Evolutionary conservation across 1,140 invertebrate genomes (phyloP), one percentile per base, ranked within the genome.

Genomic region (Cyclargus thomasi): DNA sequence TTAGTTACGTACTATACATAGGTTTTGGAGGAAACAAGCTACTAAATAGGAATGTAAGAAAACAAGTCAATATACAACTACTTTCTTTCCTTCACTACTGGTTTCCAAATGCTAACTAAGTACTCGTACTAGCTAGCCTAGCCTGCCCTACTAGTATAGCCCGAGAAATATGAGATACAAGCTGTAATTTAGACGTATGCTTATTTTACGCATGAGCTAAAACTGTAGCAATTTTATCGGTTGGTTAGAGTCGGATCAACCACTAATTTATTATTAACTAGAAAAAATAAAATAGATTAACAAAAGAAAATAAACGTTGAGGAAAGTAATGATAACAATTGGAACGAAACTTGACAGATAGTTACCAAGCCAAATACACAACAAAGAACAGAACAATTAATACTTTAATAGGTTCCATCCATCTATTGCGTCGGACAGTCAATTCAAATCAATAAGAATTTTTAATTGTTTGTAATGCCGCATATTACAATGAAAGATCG

Each of bases 291-390:
- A n/a, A n/a, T n/a, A n/a, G 14, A 47, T 47, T 14, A 47, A 47
- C 10, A 11, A 47, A 47, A 47, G 14, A 16, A 47, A 35, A 47
- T 0, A 47, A 16, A 47, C 39, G 11, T 29, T 29, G 29, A 29
- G 29, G 29, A 4, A 29, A 29, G 8, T 5, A 29, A 29, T 29
- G 4, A 29, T 29, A 29, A 29, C 29, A 29, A 29, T 29, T 29
- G 29, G 29, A 29, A 29, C 2, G 29, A 29, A 29, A 29, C 29
- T 29, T 6, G 4, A 55, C 2, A 55, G 18, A 55, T n/a, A 8
- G 14, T 55, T 63, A 62, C 55, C 21, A 67, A 65, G 70, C 70
- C 68, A 63, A 72, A 74, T 74, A 74, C 65, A 67, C 68, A 69
- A 65, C 64, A 63, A 71, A 63, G 67, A 70, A 70, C 66, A 36